Percentiles rank a stretch among this genome's conserved stretches.
These are phyloP conservation scores for Rhagophthalmus giganteus DNA, from an alignment of 2,888 invertebrate species.

Conservation along the genomic window DNA sequence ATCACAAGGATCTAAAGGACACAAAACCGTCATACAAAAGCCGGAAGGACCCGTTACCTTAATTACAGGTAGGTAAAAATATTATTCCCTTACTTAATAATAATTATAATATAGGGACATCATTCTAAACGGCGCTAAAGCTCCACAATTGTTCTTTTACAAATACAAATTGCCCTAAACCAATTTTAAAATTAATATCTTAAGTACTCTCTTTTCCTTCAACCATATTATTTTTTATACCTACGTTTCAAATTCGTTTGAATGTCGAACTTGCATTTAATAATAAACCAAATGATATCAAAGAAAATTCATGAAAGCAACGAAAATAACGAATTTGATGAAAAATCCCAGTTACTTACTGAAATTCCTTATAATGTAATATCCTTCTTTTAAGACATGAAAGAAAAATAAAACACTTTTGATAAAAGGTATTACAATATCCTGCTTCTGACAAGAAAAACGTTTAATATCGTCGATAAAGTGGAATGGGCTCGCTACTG, in stretches of 20 bases:
- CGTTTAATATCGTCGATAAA: background rate
- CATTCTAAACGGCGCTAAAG: background rate
- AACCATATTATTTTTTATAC: background rate
- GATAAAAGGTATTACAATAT: background rate
- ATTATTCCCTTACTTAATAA: background rate
- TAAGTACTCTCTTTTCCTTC: background rate
- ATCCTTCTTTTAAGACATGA: background rate
- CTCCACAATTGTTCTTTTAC: background rate
- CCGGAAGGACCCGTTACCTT: slow-evolving; percentile 48
- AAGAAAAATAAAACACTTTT: background rate
- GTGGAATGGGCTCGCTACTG: background rate
- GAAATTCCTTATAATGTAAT: background rate
- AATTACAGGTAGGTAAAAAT: slow-evolving; percentile 46
- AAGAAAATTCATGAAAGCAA: background rate
- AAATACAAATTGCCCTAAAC: background rate
- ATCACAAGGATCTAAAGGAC: slow-evolving; percentile 50
- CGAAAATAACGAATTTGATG: background rate
- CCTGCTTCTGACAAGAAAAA: background rate
- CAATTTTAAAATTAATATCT: background rate
- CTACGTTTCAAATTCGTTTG: background rate
- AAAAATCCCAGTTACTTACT: background rate
- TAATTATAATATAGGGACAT: background rate
- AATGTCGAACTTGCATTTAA: background rate
- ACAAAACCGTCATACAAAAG: slow-evolving; percentile 46
- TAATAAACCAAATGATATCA: background rate